These are phyloP conservation scores for Cottus gobio DNA, from an alignment of 2,113 vertebrate genomes.

Conservation along the genomic window DNA sequence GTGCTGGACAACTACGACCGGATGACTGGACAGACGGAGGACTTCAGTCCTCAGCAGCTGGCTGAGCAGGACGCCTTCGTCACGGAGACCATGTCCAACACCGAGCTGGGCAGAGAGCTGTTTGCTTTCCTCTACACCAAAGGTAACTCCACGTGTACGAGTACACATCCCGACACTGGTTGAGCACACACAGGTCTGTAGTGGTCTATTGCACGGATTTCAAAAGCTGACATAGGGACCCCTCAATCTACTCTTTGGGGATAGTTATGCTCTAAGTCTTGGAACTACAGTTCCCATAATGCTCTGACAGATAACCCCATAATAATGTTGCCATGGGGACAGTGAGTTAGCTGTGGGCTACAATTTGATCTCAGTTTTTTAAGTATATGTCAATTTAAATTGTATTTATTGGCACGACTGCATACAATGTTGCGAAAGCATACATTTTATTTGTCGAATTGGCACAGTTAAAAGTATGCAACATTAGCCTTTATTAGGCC, in stretches of 20 bases:
- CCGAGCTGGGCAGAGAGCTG: conserved; percentile 87
- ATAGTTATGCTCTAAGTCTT: not conserved
- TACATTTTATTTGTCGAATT: too few relatives aligned
- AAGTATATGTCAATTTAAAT: not conserved
- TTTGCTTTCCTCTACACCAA: conserved; percentile 86
- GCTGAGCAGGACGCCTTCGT: conserved; percentile 90
- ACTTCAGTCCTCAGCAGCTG: conserved; percentile 83
- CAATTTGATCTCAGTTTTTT: not conserved
- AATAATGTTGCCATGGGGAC: not conserved
- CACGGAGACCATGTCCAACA: conserved; percentile 86
- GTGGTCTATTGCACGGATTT: not conserved
- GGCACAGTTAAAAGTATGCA: too few relatives aligned
- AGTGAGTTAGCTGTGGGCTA: not conserved
- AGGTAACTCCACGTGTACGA: conserved; percentile 74
- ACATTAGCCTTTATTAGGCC: too few relatives aligned
- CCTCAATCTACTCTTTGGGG: not conserved
- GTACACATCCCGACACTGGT: not conserved
- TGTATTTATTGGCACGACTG: too few relatives aligned
- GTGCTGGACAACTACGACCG: conserved; percentile 92
- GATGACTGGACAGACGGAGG: conserved; percentile 85
- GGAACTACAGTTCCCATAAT: not conserved
- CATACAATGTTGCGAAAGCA: too few relatives aligned
- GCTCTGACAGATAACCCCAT: not conserved
- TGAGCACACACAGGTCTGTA: not conserved
- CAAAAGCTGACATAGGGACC: not conserved